phyloP scores from a whole-genome alignment of 2,888 invertebrate genomes.

The Chironomus tentans region DNA sequence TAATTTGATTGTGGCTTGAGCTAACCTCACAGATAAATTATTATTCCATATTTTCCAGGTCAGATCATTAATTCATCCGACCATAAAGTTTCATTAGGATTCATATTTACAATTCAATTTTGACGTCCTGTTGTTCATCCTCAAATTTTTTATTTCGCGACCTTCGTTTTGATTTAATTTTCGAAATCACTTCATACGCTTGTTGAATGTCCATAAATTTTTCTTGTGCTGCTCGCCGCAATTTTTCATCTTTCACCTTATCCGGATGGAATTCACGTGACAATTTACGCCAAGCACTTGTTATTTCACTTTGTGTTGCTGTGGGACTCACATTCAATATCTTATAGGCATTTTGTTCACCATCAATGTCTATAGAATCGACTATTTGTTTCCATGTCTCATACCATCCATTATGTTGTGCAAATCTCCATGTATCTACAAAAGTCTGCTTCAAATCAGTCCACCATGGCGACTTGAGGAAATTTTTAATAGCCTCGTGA shows the following conservation, averaged over 20 bases:
- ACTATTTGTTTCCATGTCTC: conserved; percentile 81
- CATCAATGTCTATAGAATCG: conserved; percentile 79
- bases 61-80: too few species aligned
- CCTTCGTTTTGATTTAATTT: conserved; percentile 66
- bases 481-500: conserved; percentile 79
- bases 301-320: conserved; percentile 78
- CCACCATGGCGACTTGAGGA: conserved; percentile 85
- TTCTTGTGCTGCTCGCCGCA: conserved; percentile 65
- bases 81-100: background rate
- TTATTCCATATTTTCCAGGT: background rate
- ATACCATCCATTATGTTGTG: conserved; percentile 77
- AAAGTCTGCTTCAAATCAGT: conserved; percentile 67
- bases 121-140: conserved; percentile 36
- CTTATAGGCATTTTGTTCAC: conserved; percentile 81
- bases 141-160: conserved; percentile 62
- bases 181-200: conserved; percentile 82
- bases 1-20: background rate
- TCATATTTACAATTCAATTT: conserved; percentile 1
- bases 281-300: conserved; percentile 66
- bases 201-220: conserved; percentile 88
- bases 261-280: conserved; percentile 88
- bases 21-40: background rate
- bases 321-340: conserved; percentile 70
- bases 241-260: conserved; percentile 66
- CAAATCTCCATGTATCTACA: conserved; percentile 64